A percentile compares a stretch with the other conserved stretches of the same genome.
Evolutionary conservation across 2,797 vertebrate species (phyloP).

Genomic region (Crocodylus rhombifer): DNA sequence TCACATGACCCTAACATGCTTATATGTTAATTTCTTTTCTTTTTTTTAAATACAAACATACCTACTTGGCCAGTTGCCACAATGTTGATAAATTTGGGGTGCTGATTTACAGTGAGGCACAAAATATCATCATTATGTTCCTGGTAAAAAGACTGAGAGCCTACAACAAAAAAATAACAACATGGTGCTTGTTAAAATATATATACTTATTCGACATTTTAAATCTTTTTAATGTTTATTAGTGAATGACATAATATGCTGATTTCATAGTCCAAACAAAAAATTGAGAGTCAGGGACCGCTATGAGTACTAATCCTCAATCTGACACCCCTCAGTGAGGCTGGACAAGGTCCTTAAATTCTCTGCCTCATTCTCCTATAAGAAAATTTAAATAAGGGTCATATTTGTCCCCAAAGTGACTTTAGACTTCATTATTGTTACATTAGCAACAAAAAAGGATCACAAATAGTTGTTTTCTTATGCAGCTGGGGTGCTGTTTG

Average conservation of each 20-base stretch:
- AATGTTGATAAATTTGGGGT: conserved; percentile 98
- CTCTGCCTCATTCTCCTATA: not conserved
- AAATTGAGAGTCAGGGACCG: not conserved
- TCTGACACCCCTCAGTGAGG: not conserved
- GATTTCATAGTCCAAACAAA: not conserved
- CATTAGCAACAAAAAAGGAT: not conserved
- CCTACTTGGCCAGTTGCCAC: conserved; percentile 99
- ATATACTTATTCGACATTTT: not conserved
- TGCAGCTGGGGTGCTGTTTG: not conserved
- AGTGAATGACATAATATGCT: not conserved
- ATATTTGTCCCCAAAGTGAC: not conserved
- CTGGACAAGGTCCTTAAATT: not conserved
- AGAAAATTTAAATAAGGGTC: not conserved
- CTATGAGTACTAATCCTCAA: rapidly evolving
- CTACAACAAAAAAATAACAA: conserved; percentile 75
- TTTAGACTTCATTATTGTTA: not conserved
- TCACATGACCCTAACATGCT: conserved; percentile 66
- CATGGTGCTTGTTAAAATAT: conserved; percentile 6
- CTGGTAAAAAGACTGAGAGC: conserved; percentile 97
- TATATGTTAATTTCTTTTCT: conserved; percentile 66
- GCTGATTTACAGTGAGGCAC: conserved; percentile 99
- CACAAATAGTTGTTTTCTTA: not conserved
- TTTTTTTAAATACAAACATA: conserved; percentile 90
- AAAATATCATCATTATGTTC: conserved; percentile 99
- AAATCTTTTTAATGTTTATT: not conserved